phyloP scores from a whole-genome alignment of 1,140 invertebrate species.

The Drosophila kepulauana region DNA sequence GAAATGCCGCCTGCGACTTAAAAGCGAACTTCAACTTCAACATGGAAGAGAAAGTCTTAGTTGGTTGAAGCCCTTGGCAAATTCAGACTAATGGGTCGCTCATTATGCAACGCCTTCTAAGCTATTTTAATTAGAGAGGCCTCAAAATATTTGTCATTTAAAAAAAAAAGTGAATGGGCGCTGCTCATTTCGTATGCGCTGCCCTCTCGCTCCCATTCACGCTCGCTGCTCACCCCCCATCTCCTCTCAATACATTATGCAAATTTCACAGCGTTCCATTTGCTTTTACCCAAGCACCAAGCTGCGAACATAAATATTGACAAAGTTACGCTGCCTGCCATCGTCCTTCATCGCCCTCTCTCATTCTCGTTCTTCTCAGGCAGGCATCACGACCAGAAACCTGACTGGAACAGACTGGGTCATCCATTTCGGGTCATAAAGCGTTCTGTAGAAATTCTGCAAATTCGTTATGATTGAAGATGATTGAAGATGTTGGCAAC shows the following conservation, averaged over 20 bases:
- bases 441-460: constrained; percentile 1
- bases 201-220: background rate
- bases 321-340: constrained; percentile 45
- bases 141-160: constrained; percentile 43
- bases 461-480: constrained; percentile 51
- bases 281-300: constrained; percentile 11
- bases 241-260: constrained; percentile 53
- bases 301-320: constrained; percentile 57
- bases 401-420: constrained; percentile 7
- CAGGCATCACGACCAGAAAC: constrained; percentile 18
- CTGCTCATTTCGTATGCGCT: constrained; percentile 41
- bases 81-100: constrained; percentile 31
- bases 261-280: constrained; percentile 56
- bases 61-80: background rate
- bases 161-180: constrained; percentile 4
- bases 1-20: background rate
- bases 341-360: background rate
- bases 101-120: constrained; percentile 42
- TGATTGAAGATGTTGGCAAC: constrained; percentile 59
- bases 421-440: constrained; percentile 32
- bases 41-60: background rate
- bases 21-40: constrained; percentile 2
- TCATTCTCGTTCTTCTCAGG: background rate
- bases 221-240: background rate
- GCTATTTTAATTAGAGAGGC: constrained; percentile 63